phyloP scores from a whole-genome alignment of 2,888 invertebrate species.

The Oscheius onirici region DNA sequence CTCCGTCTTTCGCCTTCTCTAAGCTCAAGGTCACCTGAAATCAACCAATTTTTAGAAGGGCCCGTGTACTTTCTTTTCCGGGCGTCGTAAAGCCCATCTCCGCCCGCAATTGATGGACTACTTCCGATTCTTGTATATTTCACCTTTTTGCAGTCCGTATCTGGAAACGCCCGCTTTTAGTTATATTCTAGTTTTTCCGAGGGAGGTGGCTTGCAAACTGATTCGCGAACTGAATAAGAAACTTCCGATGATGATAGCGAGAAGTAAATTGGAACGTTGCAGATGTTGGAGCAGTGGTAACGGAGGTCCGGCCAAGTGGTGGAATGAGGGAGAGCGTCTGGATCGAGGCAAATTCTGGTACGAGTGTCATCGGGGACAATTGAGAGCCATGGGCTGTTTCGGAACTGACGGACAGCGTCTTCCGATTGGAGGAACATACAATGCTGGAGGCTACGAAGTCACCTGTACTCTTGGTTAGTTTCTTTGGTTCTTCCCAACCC shows the following conservation, averaged over 20 bases:
- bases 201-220: neutral
- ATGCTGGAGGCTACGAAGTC: constrained; percentile 54
- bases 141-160: too few relatives aligned
- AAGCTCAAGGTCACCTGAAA: constrained; percentile 23
- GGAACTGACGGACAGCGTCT: constrained; percentile 47
- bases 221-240: constrained; percentile 3
- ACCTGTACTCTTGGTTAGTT: constrained; percentile 42
- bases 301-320: constrained; percentile 58
- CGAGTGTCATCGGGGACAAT: constrained; percentile 71
- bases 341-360: constrained; percentile 71
- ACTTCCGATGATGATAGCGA: neutral
- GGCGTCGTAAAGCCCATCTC: constrained; percentile 17
- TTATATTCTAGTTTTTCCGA: constrained; percentile 25
- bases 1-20: neutral
- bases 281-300: constrained; percentile 65
- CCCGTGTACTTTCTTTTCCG: constrained; percentile 2
- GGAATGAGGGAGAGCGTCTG: constrained; percentile 56
- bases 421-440: constrained; percentile 50
- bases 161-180: neutral
- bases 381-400: constrained; percentile 62
- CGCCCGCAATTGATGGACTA: neutral
- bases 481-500: neutral
- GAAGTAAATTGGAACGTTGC: constrained; percentile 21
- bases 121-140: neutral
- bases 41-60: neutral